These are phyloP conservation scores for Chaetorhynchus papuensis DNA, from an alignment of 2,113 vertebrate genomes.

Conservation along the genomic window DNA sequence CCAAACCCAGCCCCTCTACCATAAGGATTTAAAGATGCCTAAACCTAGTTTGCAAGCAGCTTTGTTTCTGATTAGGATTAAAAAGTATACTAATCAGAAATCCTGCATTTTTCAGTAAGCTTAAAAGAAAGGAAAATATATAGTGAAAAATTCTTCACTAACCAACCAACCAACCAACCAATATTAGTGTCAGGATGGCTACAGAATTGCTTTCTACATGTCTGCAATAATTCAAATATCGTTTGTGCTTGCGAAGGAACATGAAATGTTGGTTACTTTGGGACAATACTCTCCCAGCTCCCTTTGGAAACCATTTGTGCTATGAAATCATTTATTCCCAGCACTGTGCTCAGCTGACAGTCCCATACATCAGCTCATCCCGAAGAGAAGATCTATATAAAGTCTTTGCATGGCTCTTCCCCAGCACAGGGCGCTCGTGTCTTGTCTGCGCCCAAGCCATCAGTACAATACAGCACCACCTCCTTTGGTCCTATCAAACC, in stretches of 20 bases:
- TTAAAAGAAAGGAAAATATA: background rate
- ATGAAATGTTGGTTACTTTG: background rate
- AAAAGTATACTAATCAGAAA: background rate
- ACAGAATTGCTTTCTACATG: background rate
- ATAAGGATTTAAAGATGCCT: background rate
- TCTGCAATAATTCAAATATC: background rate
- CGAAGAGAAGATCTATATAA: background rate
- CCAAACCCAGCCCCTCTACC: background rate
- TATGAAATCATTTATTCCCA: background rate
- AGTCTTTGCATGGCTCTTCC: background rate
- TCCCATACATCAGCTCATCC: background rate
- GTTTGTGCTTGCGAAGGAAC: background rate
- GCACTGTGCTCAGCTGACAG: background rate
- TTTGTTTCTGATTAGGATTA: background rate
- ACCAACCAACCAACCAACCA: background rate
- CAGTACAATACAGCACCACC: background rate
- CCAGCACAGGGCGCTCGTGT: rapidly evolving
- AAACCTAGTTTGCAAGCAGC: background rate
- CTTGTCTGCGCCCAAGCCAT: background rate
- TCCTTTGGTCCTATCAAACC: background rate
- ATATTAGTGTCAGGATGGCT: background rate
- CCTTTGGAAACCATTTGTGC: background rate
- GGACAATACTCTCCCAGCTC: background rate
- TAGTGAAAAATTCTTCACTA: background rate
- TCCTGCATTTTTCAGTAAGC: background rate